Evolutionary conservation across 1,140 invertebrate genomes (phyloP), one percentile per base, ranked within the genome.

Genomic region (Argopecten irradians): DNA sequence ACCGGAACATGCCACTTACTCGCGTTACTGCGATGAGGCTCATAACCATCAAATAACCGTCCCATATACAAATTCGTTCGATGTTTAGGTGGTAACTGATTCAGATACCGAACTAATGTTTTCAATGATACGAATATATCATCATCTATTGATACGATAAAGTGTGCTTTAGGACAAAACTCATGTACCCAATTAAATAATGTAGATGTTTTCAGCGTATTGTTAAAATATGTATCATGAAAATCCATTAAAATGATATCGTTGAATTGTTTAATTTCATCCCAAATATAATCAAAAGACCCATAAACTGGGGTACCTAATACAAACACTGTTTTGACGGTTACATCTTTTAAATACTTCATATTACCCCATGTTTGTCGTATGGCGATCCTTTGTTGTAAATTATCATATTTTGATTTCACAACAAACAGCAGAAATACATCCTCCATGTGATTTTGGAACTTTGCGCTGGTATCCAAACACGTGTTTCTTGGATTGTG

Each of bases 1-100:
- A 13, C n/a, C 5, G 88, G 55, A 22, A 86, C 84, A 32, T 89
- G 83, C 88, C 88, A 89, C 46, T 89, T 89, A 14, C 84, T 86
- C 33, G 36, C 32, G 16, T 34, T 35, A 2, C 34, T 55, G 22
- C 88, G 46, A 34, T 83, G 43, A 14, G 88, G 88, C n/a, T 83
- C 83, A 13, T 22, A 55, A 8, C 28, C 86, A 8, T n/a, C 14
- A n/a, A 43, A 36, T 0, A 39, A 9, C 19, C n/a, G 28, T 35
- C 88, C 88, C 9, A 83, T 28, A 35, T 86, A 86, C 14, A 89
- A 55, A 8, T 86, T 82, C 22, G 41, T 14, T 1, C 32, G 85
- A 9, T 16, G 13, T 5, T 46, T 19, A 28, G 9, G 0, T 0
- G 82, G 28, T 41, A n/a, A 34, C 33, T 84, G 33, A 33, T 43